Evolutionary conservation across 2,113 vertebrate genomes (phyloP).

Genomic region (Melierax canorus): DNA sequence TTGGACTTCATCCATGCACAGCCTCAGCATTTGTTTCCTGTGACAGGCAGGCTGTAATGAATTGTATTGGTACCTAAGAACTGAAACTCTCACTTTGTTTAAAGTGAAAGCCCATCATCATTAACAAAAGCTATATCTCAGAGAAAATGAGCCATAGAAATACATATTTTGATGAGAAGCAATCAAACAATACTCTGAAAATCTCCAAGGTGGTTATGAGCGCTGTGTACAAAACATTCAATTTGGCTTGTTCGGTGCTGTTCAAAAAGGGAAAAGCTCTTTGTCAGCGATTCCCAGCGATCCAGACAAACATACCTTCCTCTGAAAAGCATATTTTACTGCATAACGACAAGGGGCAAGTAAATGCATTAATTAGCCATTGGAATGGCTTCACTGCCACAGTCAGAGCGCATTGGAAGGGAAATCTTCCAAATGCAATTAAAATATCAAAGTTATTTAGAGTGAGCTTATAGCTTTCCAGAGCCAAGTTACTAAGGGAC

Average conservation of each 20-base stretch:
- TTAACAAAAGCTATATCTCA: background rate
- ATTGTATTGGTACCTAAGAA: background rate
- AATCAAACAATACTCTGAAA: background rate
- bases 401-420: background rate
- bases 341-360: background rate
- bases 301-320: background rate
- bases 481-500: background rate
- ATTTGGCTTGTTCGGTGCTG: background rate
- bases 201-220: background rate
- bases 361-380: background rate
- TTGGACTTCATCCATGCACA: background rate
- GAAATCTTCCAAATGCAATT: slow-evolving; percentile 8
- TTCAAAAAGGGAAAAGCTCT: background rate
- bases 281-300: background rate
- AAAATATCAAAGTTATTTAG: background rate
- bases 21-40: background rate
- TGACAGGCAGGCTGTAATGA: background rate
- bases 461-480: background rate
- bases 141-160: background rate
- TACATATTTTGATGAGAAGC: background rate
- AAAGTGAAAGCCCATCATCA: background rate
- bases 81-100: background rate
- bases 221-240: background rate
- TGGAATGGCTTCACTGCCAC: background rate
- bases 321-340: background rate